phyloP scores from a whole-genome alignment of 2,113 vertebrate genomes.

The Potamarius usumacintae region DNA sequence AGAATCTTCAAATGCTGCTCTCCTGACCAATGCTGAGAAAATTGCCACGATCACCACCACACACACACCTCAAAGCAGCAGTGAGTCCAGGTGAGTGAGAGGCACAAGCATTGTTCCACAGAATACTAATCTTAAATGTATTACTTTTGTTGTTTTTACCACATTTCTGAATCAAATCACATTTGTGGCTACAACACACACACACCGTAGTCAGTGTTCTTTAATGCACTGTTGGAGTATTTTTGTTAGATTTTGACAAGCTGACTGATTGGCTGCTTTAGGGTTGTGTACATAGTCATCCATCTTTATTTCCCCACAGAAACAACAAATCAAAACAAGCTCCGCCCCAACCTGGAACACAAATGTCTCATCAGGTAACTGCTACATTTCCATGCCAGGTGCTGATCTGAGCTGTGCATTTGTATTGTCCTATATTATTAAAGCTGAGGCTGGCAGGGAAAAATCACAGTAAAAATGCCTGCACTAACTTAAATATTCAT shows the following conservation, averaged over 20 bases:
- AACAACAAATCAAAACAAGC: conserved; percentile 46
- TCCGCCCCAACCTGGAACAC: conserved; percentile 18
- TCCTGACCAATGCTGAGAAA: conserved; percentile 53
- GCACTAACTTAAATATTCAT: no score
- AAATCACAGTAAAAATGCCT: no score
- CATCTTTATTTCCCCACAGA: conserved; percentile 30
- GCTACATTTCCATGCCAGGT: neutral
- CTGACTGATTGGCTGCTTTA: conserved; percentile 15
- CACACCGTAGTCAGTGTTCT: neutral
- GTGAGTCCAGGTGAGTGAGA: conserved; percentile 35
- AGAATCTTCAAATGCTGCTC: conserved; percentile 51
- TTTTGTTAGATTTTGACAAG: neutral
- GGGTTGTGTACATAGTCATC: conserved; percentile 1
- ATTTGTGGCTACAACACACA: neutral
- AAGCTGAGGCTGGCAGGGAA: no score
- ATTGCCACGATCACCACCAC: conserved; percentile 54
- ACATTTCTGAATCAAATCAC: neutral
- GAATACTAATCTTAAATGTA: neutral
- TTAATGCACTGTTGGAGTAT: neutral
- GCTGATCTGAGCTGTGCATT: neutral
- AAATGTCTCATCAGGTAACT: conserved; percentile 47
- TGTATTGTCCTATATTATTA: no score
- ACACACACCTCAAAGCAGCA: conserved; percentile 51
- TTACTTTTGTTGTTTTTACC: neutral
- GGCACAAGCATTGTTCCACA: neutral